Evolutionary conservation across 2,113 vertebrate species (phyloP), one percentile per base, ranked within the genome.

Genomic region (Saccopteryx leptura): DNA sequence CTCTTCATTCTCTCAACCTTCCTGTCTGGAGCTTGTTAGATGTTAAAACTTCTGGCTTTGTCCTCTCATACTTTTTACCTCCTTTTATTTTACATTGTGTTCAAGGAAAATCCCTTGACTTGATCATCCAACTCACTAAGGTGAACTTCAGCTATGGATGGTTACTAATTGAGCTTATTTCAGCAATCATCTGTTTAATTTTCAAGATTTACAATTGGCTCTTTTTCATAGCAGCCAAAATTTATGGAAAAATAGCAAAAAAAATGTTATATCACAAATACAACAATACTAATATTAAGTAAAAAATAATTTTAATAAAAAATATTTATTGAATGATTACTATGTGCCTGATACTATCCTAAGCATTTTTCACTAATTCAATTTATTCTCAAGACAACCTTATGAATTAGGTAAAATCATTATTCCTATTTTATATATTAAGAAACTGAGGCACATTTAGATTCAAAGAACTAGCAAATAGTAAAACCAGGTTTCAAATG

Each of bases 251-350:
- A 88, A 66, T 6, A 87, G 56, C 28, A 39, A 91, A 78, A 66
- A 66, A 50, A 54, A 54, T 61, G 60, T 23, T 52, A 68, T 60
- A 68, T 60, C 9, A 87, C 33, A 72, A 26, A 86, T 24, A 39
- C 2, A 48, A 80, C 4, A 82, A 23, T 26, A n/a, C 31, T 18
- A 83, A 68, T 79, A 87, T 91, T 18, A 50, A 78, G 76, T 87
- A 87, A 94, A 39, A 88, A 82, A 33, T 18, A 83, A 68, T 79
- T 90, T 91, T 18, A 50, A 78, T 81, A 90, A 87, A 94, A 94
- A 88, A 82, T 72, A 8, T 46, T 96, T 85, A 86, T 0, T 90
- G 17, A 90, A 89, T 76, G 78, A 18, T 91, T 91, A 90, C 74
- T 80, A 54, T 46, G 7, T 93, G 33, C 15, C 56, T 46, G 2